These are phyloP conservation scores for Mellilla xanthometata DNA, from an alignment of 2,888 invertebrate species.

Conservation along the genomic window DNA sequence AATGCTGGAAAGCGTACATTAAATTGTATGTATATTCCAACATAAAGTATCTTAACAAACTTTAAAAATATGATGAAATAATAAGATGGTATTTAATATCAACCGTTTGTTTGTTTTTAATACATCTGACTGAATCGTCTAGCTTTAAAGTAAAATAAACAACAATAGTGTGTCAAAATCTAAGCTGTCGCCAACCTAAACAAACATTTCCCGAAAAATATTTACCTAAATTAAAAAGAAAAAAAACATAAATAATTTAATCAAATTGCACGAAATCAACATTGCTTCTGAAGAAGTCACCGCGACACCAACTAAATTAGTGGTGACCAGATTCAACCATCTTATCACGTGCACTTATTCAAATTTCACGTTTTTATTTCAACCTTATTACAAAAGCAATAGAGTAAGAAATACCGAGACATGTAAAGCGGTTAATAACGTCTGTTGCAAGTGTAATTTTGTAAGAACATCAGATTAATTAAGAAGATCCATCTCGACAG, in stretches of 20 bases:
- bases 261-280: conserved; percentile 1
- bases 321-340: conserved; percentile 2
- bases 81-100: no score
- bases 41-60: no score
- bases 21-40: no score
- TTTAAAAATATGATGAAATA: no score
- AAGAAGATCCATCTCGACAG: conserved; percentile 64
- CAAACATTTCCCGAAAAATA: no score
- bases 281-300: conserved; percentile 19
- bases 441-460: conserved; percentile 12
- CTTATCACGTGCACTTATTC: background rate
- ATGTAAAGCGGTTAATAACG: background rate
- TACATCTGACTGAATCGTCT: no score
- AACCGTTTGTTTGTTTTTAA: no score
- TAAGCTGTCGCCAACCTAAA: no score
- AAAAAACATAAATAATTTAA: conserved; percentile 5
- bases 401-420: conserved; percentile 1
- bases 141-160: no score
- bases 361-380: background rate
- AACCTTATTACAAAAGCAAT: background rate
- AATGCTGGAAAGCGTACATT: no score
- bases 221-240: no score
- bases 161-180: no score
- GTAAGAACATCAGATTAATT: conserved; percentile 62
- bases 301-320: conserved; percentile 37